phyloP scores from a whole-genome alignment of 1,140 invertebrate species.

The Chionoecetes opilio region DNA sequence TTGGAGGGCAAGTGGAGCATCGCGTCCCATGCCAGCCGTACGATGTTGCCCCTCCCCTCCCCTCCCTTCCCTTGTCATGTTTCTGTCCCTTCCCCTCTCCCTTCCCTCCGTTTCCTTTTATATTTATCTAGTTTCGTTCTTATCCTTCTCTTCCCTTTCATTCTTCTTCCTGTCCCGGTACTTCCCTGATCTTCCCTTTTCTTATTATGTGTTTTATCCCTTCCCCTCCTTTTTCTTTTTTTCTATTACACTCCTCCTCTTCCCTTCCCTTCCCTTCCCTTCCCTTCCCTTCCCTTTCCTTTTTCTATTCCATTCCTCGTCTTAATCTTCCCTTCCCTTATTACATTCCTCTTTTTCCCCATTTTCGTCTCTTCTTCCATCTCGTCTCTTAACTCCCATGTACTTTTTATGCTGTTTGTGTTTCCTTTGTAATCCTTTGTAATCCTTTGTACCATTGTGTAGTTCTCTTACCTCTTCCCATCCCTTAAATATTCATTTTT shows the following conservation, averaged over 20 bases:
- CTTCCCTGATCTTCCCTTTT: not conserved
- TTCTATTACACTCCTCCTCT: not conserved
- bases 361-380: not conserved
- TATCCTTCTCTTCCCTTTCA: not conserved
- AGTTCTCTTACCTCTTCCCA: not conserved
- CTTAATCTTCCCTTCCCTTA: not conserved
- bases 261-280: not conserved
- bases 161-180: not conserved
- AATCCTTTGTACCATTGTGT: not conserved
- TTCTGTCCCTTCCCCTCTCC: not conserved
- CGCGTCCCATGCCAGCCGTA: not conserved
- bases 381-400: not conserved
- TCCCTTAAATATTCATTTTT: not conserved
- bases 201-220: not conserved
- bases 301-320: not conserved
- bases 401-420: too few relatives aligned
- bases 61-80: not conserved
- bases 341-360: not conserved
- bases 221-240: not conserved
- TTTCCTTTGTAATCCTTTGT: too few relatives aligned
- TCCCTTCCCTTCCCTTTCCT: not conserved
- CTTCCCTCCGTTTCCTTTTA: too few relatives aligned
- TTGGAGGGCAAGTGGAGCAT: not conserved
- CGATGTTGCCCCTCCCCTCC: slow-evolving; percentile 23
- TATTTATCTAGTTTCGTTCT: too few relatives aligned